Base-by-base conservation (phyloP, 2,888 invertebrate genomes). In the Microplitis manilae region DNA sequence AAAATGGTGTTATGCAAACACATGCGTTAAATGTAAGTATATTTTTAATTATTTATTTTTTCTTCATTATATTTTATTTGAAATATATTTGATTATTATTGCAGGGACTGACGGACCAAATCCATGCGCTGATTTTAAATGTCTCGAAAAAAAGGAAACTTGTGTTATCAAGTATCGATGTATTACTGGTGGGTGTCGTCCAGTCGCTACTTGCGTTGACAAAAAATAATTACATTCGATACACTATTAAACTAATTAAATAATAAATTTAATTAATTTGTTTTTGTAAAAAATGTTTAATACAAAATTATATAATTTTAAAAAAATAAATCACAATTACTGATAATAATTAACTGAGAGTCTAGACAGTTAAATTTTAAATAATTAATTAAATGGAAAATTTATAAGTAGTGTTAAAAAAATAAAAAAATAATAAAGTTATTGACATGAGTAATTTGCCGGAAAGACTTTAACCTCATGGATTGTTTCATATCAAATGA, bases 391-490 rank as follows among this genome's bases (percentile, higher is more conserved):
- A 50, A 50, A 50, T 50, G 50, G 50, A 50, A 50, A 50, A 50
- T 50, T 50, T 30, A 30, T 30, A 30, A 30, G 30, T 30, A 30
- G 30, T 30, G 0, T 50, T 1, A 50, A 13, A 50, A 50, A 38
- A n/a, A 68, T 68, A 8, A 8, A 40, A 41, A 41, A 5, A n/a
- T 17, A 68, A 40, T 40, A 6, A 6, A n/a, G 41, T 68, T 39
- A 68, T 68, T 50, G 50, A 50, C 50, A 50, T 50, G 50, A 50
- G 50, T 67, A 38, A 67, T 67, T 67, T 67, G 67, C 13, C 41
- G 59, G 50, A 64, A 73, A 74, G 76, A 79, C 77, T 79, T 77
- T 76, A 73, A 64, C 71, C 79, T 50, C 68, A 20, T n/a, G 61
- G 75, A 40, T 15, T 20, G 65, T 73, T 70, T 61, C 74, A 64